Evolutionary conservation across 2,113 vertebrate species (phyloP).

Genomic region (Pimephales promelas): DNA sequence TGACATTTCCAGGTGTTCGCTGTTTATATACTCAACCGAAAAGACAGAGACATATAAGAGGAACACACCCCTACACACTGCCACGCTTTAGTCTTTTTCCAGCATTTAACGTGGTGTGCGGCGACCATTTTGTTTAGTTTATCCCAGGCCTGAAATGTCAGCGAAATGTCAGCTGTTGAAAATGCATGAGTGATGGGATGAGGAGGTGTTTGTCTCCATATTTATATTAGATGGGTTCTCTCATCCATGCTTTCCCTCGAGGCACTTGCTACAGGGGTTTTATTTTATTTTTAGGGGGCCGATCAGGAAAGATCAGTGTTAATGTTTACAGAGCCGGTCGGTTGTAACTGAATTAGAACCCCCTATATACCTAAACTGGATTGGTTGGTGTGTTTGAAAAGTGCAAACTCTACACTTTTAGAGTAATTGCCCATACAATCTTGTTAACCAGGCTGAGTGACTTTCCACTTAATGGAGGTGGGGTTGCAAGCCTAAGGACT

Average conservation of each 20-base stretch:
- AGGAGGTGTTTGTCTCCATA: slow-evolving; percentile 59
- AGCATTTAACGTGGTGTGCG: slow-evolving; percentile 48
- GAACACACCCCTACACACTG: slow-evolving; percentile 15
- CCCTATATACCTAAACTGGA: slow-evolving; percentile 61
- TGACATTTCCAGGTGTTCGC: slow-evolving; percentile 52
- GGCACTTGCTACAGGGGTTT: neutral
- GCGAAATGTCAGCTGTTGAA: slow-evolving; percentile 62
- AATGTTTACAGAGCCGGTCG: slow-evolving; percentile 51
- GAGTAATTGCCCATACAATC: slow-evolving; percentile 68
- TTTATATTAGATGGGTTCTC: slow-evolving; percentile 63
- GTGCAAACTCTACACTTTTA: slow-evolving; percentile 65
- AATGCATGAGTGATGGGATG: slow-evolving; percentile 59
- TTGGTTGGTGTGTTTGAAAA: slow-evolving; percentile 60
- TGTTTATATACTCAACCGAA: slow-evolving; percentile 51
- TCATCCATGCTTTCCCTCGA: slow-evolving; percentile 27
- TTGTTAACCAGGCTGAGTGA: slow-evolving; percentile 62
- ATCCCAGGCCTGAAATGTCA: slow-evolving; percentile 57
- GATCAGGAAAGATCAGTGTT: slow-evolving; percentile 57
- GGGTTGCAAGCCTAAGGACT: slow-evolving; percentile 48
- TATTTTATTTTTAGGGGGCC: slow-evolving; percentile 20
- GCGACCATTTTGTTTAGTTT: slow-evolving; percentile 55
- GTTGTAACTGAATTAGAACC: slow-evolving; percentile 68
- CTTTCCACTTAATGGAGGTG: slow-evolving; percentile 54
- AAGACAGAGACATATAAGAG: slow-evolving; percentile 18
- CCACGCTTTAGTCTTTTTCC: slow-evolving; percentile 37